Base-by-base conservation (phyloP, 2,113 vertebrate genomes). In the Corydoras maculifer region DNA sequence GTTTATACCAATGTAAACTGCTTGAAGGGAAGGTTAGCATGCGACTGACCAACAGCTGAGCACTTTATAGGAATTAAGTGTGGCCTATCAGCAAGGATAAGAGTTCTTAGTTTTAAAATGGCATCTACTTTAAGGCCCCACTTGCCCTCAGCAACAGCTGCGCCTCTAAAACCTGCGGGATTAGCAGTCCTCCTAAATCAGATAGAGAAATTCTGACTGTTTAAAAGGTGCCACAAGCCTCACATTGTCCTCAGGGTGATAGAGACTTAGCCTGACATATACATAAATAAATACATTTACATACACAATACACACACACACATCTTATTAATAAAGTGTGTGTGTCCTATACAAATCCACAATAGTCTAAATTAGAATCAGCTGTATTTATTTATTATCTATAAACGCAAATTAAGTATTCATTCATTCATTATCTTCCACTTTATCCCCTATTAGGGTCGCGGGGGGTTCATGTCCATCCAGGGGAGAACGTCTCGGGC, bases 131-230 rank as follows among this genome's bases (percentile, higher is more conserved):
- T 53, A 60, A 50, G 57, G 63, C 57, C 59, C 53, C 30, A 4
- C 53, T 62, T 73, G 57, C 71, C 30, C 53, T 73, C 31, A 25
- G 68, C 65, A 32, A 70, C 79, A 72, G 70, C 78, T 77, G 68
- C 72, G 79, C 84, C 79, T 83, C 87, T 68, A 86, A 89, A 87
- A 86, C 74, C 80, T 77, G 65, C 78, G 73, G 86, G 84, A 86
- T 84, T 84, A 86, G 78, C 77, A 74, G 68, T 75, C 77, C 29
- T 59, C 81, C 78, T 82, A 66, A 73, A 60, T 65, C 71, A 60
- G 71, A 73, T 4, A 67, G 58, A 65, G 63, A 64, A 73, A 68
- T 68, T 73, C 54, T 57, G 49, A 15, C 71, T 31, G 8, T 64
- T 25, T 67, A 64, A 65, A 55, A 67, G 72, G 64, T 61, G 64